Conservation (phyloP, 2,888 invertebrate genomes). For the Thecophora atra region DNA sequence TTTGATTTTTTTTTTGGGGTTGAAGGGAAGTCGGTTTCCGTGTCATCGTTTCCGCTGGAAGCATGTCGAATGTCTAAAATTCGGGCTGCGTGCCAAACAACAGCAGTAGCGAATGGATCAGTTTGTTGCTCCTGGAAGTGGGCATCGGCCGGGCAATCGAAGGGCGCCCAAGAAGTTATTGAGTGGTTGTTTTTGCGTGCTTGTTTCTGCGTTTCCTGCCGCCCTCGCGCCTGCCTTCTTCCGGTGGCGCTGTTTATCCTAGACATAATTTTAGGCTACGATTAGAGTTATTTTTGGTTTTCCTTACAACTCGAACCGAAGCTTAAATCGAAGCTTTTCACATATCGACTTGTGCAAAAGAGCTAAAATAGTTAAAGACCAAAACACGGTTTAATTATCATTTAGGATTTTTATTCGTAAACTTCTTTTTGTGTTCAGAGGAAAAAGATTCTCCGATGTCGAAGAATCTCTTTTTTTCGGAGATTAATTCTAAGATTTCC, state of each 20-base stretch:
- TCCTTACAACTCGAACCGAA: background rate
- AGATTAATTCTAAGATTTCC: too few species aligned
- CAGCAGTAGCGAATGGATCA: background rate
- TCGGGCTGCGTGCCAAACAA: background rate
- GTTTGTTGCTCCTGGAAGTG: background rate
- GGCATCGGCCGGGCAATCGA: background rate
- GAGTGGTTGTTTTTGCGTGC: too few species aligned
- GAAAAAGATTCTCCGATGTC: too few species aligned
- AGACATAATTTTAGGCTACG: background rate
- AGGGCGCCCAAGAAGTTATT: too few species aligned
- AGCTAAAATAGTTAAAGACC: too few species aligned
- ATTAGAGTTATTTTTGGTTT: background rate
- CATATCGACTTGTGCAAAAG: too few species aligned
- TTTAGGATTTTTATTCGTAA: too few species aligned
- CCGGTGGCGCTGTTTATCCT: background rate
- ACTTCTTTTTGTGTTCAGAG: too few species aligned
- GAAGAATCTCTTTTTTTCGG: too few species aligned
- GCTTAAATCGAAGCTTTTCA: too few species aligned
- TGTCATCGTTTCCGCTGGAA: constrained; percentile 9
- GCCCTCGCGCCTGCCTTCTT: background rate
- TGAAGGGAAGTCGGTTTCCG: background rate
- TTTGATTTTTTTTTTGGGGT: too few species aligned
- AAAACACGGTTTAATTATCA: too few species aligned
- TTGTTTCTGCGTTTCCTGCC: background rate
- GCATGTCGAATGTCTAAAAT: constrained; percentile 8